Conservation (phyloP, 2,888 invertebrate genomes). For the Rhorus exstirpatorius region DNA sequence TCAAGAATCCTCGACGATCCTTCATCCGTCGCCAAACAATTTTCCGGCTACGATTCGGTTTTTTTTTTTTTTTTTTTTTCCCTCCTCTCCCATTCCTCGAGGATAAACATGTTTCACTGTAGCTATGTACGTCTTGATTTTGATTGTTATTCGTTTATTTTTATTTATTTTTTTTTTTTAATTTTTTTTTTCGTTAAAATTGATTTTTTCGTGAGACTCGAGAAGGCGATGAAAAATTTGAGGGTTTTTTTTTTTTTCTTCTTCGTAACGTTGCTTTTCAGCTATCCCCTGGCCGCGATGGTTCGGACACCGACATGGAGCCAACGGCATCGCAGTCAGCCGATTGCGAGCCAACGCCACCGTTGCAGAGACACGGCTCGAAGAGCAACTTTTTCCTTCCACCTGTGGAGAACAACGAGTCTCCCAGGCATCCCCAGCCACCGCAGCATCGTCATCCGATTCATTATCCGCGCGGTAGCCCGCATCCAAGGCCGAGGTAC, state of each 20-base stretch:
- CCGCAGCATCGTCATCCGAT: constrained; percentile 86
- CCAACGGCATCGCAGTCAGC: constrained; percentile 96
- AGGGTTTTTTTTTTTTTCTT: background rate
- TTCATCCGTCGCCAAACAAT: constrained; percentile 21
- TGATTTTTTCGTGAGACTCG: background rate
- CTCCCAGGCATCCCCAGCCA: constrained; percentile 85
- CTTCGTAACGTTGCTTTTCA: constrained; percentile 80
- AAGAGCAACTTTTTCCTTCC: constrained; percentile 95
- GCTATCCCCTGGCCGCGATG: constrained; percentile 94
- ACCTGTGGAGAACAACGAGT: constrained; percentile 87
- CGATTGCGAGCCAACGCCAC: constrained; percentile 97
- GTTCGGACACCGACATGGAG: constrained; percentile 94
- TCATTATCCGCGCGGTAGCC: constrained; percentile 92
- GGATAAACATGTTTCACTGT: background rate
- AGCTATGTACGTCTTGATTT: constrained; percentile 17
- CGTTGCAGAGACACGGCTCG: constrained; percentile 94
- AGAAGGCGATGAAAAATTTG: background rate
- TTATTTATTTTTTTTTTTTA: background rate
- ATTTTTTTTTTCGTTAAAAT: background rate
- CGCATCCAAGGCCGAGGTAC: constrained; percentile 92
- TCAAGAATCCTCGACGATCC: constrained; percentile 18
- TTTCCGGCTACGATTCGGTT: background rate
- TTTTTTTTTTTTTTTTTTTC: background rate
- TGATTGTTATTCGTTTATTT: background rate
- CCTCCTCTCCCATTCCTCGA: background rate